These are phyloP conservation scores for Platycheirus rosarum DNA, from an alignment of 2,888 invertebrate genomes.

Conservation along the genomic window DNA sequence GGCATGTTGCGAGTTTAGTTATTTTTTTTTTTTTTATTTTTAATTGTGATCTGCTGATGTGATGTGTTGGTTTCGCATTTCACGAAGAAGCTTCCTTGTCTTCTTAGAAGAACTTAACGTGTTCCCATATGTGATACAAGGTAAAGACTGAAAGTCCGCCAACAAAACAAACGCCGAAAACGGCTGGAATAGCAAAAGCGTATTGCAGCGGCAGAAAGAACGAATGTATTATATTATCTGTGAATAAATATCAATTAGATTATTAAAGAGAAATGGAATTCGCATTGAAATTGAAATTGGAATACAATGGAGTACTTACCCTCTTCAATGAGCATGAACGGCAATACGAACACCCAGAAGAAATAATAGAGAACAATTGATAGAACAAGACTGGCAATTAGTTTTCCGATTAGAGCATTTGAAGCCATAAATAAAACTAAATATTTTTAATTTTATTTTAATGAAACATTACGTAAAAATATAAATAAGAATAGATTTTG, in stretches of 20 bases:
- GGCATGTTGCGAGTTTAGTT: no score
- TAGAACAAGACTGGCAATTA: constrained; percentile 84
- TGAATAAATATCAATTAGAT: constrained; percentile 75
- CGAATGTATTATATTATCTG: constrained; percentile 84
- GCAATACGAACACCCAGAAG: constrained; percentile 87
- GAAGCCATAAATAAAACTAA: constrained; percentile 83
- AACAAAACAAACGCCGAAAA: constrained; percentile 86
- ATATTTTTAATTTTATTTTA: constrained; percentile 29
- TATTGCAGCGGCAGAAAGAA: constrained; percentile 85
- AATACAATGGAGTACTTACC: constrained; percentile 80
- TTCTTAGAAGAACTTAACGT: constrained; percentile 72
- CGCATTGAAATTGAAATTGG: constrained; percentile 39
- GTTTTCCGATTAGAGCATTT: constrained; percentile 85
- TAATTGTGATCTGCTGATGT: constrained; percentile 7
- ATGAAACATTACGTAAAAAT: constrained; percentile 63
- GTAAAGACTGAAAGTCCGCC: constrained; percentile 87
- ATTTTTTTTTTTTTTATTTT: constrained; percentile 75
- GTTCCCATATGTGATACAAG: constrained; percentile 84
- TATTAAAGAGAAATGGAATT: constrained; percentile 3
- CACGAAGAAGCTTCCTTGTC: not conserved
- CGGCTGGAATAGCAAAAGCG: constrained; percentile 85
- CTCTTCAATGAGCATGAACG: constrained; percentile 86
- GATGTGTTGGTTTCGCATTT: constrained; percentile 29
- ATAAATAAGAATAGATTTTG: constrained; percentile 16
- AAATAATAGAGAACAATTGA: constrained; percentile 85